These are phyloP conservation scores for Eupithecia subfuscata DNA, from an alignment of 2,888 invertebrate species.

Conservation along the genomic window DNA sequence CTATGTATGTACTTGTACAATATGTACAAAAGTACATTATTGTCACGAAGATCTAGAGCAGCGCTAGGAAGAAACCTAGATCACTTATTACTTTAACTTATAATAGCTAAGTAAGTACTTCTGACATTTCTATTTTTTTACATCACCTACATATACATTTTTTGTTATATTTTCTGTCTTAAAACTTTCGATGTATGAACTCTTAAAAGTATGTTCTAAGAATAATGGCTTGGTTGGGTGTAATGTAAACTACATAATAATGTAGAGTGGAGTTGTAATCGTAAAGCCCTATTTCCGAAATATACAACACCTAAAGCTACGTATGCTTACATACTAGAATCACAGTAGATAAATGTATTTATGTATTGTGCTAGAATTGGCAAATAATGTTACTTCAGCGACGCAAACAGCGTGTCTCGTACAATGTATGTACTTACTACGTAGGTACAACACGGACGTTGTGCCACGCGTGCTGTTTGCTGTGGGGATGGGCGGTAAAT, in stretches of 20 bases:
- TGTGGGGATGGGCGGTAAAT: constrained; percentile 13
- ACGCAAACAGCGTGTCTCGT: constrained; percentile 14
- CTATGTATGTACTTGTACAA: too few species aligned
- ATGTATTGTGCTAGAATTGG: too few species aligned
- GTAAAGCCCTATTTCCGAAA: not conserved
- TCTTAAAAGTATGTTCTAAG: too few species aligned
- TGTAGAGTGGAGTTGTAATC: not conserved
- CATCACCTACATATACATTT: not conserved
- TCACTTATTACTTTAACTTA: not conserved
- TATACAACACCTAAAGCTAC: not conserved
- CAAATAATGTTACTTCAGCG: constrained; percentile 13
- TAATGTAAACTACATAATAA: not conserved
- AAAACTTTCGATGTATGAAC: not conserved
- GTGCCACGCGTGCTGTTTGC: constrained; percentile 21
- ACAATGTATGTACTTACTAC: not conserved
- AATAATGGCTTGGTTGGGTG: not conserved
- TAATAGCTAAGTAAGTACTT: too few species aligned
- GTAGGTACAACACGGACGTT: constrained; percentile 16
- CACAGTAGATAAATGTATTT: too few species aligned
- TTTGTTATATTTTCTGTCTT: not conserved
- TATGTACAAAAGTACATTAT: not conserved
- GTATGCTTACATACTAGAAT: not conserved
- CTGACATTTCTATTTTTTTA: not conserved
- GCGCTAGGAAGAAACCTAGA: not conserved
- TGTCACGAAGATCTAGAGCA: not conserved